Evolutionary conservation across 2,113 vertebrate species (phyloP).

Genomic region (Anoura caudifer): DNA sequence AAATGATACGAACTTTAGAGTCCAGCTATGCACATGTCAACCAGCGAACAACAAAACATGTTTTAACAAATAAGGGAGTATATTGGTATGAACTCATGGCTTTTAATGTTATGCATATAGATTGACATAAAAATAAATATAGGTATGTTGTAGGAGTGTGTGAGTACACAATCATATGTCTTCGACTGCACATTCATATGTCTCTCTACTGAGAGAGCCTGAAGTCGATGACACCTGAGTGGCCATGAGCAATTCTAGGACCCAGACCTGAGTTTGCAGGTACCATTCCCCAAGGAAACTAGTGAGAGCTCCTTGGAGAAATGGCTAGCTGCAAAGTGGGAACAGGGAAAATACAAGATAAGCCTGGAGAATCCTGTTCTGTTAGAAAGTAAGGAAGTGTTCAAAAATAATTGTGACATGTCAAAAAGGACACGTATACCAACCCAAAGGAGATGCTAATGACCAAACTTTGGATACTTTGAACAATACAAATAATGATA

Average conservation of each 20-base stretch:
- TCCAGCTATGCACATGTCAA: neutral
- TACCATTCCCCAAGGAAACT: neutral
- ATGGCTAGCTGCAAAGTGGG: neutral
- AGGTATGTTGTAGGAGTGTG: neutral
- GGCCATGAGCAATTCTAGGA: neutral
- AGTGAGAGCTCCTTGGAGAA: neutral
- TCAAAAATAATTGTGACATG: neutral
- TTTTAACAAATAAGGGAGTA: neutral
- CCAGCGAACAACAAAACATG: neutral
- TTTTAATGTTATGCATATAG: neutral
- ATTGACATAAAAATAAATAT: neutral
- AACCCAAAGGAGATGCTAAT: neutral
- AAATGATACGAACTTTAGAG: neutral
- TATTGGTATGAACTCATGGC: neutral
- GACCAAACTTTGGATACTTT: neutral
- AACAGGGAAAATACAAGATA: neutral
- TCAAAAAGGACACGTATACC: neutral
- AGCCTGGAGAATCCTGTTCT: neutral
- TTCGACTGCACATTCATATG: no score
- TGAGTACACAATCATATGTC: neutral
- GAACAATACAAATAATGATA: neutral
- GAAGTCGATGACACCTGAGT: neutral
- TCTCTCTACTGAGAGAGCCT: neutral
- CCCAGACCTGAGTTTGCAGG: neutral
- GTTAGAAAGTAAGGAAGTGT: neutral